phyloP scores from a whole-genome alignment of 2,888 invertebrate species.

The Cryptus viduatorius region DNA sequence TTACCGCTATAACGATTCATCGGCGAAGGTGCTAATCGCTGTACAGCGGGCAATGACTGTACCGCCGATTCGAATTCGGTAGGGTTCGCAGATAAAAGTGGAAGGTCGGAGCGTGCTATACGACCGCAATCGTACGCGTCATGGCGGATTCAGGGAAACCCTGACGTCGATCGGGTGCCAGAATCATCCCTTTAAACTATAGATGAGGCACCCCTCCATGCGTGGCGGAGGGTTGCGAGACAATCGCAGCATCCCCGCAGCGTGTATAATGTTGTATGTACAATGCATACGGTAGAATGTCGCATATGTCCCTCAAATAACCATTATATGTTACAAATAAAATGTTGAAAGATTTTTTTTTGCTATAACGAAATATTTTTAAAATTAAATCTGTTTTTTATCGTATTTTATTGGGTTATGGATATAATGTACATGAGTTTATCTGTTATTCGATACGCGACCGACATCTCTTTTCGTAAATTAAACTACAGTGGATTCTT shows the following conservation, averaged over 20 bases:
- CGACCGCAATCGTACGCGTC: slow-evolving; percentile 24
- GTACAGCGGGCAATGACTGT: background rate
- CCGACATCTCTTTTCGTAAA: background rate
- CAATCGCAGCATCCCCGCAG: background rate
- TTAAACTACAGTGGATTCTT: background rate
- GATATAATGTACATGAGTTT: background rate
- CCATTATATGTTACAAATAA: too few species aligned
- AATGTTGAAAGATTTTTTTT: too few species aligned
- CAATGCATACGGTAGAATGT: background rate
- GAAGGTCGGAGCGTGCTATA: slow-evolving; percentile 6
- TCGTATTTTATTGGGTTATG: background rate
- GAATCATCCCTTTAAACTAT: background rate
- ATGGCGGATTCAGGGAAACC: slow-evolving; percentile 22
- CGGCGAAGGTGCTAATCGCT: background rate
- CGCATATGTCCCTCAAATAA: too few species aligned
- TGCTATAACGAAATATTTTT: too few species aligned
- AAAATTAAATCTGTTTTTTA: too few species aligned
- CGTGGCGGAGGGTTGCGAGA: background rate
- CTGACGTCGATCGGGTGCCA: slow-evolving; percentile 4
- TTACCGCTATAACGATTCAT: background rate
- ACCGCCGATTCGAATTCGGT: background rate
- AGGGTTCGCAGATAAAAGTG: background rate
- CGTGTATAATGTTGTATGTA: background rate
- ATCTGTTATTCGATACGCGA: background rate
- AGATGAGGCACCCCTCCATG: background rate